These are phyloP conservation scores for Penaeus monodon DNA, from an alignment of 2,888 invertebrate genomes.

Conservation along the genomic window DNA sequence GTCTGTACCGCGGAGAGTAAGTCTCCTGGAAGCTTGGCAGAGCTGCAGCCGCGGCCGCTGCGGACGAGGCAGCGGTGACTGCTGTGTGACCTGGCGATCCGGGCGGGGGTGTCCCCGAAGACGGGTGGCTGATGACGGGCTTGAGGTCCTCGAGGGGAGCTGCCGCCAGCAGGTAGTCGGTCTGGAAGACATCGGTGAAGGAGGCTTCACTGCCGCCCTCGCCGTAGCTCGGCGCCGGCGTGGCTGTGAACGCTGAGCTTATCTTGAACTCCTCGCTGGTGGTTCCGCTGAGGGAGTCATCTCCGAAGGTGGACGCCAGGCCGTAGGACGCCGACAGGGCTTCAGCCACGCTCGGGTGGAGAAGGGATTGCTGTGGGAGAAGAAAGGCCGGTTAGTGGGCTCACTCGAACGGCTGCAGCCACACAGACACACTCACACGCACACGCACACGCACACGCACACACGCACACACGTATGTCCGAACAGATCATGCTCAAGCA, in stretches of 20 bases:
- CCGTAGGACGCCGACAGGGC: conserved; percentile 62
- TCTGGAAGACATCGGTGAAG: conserved; percentile 62
- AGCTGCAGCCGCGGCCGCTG: conserved; percentile 46
- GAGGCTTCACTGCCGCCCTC: conserved; percentile 56
- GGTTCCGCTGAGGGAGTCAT: conserved; percentile 59
- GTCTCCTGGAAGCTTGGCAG: conserved; percentile 66
- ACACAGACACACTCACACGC: not conserved
- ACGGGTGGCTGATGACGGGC: conserved; percentile 61
- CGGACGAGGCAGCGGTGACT: conserved; percentile 27
- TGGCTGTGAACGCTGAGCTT: conserved; percentile 60
- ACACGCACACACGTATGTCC: not conserved
- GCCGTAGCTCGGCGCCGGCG: conserved; percentile 58
- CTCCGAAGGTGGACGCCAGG: conserved; percentile 57
- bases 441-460: not conserved
- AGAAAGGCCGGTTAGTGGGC: conserved; percentile 4
- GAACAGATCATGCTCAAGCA: conserved; percentile 54
- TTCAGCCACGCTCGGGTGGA: conserved; percentile 65
- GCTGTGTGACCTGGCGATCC: conserved; percentile 58
- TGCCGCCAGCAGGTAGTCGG: conserved; percentile 58
- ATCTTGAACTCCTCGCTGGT: conserved; percentile 63
- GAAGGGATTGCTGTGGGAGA: conserved; percentile 58
- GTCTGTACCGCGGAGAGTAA: conserved; percentile 64
- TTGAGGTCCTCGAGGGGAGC: conserved; percentile 63
- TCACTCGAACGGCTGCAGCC: not conserved
- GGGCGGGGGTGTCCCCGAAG: conserved; percentile 53